Percentiles rank a stretch among this genome's conserved stretches.
Conservation (phyloP, 2,888 invertebrate species). For the Cistogaster globosa region DNA sequence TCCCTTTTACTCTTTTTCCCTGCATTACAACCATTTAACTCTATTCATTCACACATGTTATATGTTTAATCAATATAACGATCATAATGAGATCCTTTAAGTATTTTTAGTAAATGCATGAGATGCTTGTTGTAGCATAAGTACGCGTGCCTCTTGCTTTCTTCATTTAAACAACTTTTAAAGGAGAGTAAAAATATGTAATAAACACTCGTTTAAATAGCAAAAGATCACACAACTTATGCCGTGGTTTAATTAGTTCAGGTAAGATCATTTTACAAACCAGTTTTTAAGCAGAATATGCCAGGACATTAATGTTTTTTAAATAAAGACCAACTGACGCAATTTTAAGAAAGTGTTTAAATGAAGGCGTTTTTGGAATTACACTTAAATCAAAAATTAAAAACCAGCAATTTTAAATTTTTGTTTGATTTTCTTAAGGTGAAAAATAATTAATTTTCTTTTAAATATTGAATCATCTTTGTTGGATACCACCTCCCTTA, state of each 20-base stretch:
- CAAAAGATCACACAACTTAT: constrained; percentile 57
- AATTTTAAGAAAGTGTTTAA: constrained; percentile 34
- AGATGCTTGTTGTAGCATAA: constrained; percentile 11
- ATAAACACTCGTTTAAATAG: constrained; percentile 41
- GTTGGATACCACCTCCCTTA: neutral
- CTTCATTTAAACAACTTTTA: constrained; percentile 4
- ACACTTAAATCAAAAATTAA: constrained; percentile 44
- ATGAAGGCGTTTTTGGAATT: constrained; percentile 56
- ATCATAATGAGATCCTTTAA: constrained; percentile 54
- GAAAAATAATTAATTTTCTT: constrained; percentile 53
- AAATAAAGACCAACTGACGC: constrained; percentile 61
- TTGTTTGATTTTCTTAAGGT: too few relatives aligned
- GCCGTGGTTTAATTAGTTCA: constrained; percentile 61
- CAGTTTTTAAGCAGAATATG: neutral
- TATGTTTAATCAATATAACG: constrained; percentile 4
- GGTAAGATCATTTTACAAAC: constrained; percentile 40
- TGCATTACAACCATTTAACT: neutral
- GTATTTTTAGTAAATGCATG: constrained; percentile 26
- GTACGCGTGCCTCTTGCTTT: constrained; percentile 64
- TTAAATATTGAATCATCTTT: constrained; percentile 62
- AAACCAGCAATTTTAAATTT: neutral
- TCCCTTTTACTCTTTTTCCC: neutral
- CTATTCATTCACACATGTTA: constrained; percentile 40
- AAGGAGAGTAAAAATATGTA: constrained; percentile 38
- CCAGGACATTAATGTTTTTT: neutral